Base-by-base conservation (phyloP, 2,888 invertebrate species). In the Epistrophella euchroma region DNA sequence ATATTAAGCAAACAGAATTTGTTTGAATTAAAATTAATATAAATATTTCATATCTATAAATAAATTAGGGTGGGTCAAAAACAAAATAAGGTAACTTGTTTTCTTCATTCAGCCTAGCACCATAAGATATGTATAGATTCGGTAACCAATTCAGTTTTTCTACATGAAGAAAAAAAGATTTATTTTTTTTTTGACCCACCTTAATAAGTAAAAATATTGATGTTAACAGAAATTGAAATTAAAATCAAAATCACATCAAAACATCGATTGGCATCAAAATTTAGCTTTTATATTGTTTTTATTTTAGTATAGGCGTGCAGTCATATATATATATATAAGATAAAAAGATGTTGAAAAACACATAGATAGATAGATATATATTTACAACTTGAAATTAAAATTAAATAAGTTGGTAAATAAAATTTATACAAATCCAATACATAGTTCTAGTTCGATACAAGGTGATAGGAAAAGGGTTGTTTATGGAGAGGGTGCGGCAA, bases 181-280 rank as follows among this genome's bases (percentile, higher is more conserved):
- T 22, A 11, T 11, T 25, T 6, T 22, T 7, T 50, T 52, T 0
- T 25, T 28, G 13, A n/a, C 25, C 25, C 25, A 25, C 25, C 25
- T 2, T 50, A 22, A 50, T 25, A 25, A 52, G 3, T 9, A 25
- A 52, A n/a, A n/a, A n/a, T n/a, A n/a, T n/a, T n/a, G n/a, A n/a
- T n/a, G n/a, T n/a, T n/a, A n/a, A n/a, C n/a, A n/a, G n/a, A n/a
- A n/a, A 52, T 2, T 3, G 15, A 19, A 58, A 35, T 28, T 4
- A 47, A 73, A 66, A 64, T 55, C 4, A 37, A 55, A 64, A 73
- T 83, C 83, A 83, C 78, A 83, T 83, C 73, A 78, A 78, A 83
- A 83, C 83, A 83, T 83, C 83, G 83, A 83, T 83, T 83, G 83
- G 64, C 78, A 83, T 83, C 78, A 78, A 78, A 78, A 83, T 78